These are phyloP conservation scores for Gasteruption jaculator DNA, from an alignment of 2,888 invertebrate genomes.

Conservation along the genomic window DNA sequence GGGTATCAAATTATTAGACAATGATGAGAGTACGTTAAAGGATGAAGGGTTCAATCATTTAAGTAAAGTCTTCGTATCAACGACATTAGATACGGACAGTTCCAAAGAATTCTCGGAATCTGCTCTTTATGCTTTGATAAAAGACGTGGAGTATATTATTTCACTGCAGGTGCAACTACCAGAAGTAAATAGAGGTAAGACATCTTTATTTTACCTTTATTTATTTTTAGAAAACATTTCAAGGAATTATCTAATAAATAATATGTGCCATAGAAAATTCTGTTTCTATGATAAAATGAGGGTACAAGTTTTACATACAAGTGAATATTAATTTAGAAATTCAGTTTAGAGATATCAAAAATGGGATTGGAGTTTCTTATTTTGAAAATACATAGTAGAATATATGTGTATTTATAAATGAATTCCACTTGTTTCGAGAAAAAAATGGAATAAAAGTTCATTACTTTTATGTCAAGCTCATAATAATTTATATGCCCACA, in stretches of 20 bases:
- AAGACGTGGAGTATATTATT: constrained; percentile 61
- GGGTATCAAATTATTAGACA: constrained; percentile 45
- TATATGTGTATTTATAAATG: too few species aligned
- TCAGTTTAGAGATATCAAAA: too few species aligned
- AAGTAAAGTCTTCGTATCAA: constrained; percentile 55
- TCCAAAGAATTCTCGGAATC: constrained; percentile 51
- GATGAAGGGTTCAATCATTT: constrained; percentile 45
- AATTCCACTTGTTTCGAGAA: too few species aligned
- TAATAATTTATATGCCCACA: too few species aligned
- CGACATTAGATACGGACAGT: constrained; percentile 53
- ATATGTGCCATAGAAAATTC: too few species aligned
- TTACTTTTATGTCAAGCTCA: too few species aligned
- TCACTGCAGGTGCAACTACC: constrained; percentile 63
- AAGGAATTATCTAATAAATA: neutral
- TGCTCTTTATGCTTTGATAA: constrained; percentile 55
- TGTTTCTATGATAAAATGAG: too few species aligned
- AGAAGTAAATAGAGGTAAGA: constrained; percentile 58
- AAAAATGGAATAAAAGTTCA: too few species aligned
- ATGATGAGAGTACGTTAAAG: constrained; percentile 47
- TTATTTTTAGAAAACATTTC: neutral
- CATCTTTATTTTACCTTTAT: constrained; percentile 25
- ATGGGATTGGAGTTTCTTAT: too few species aligned
- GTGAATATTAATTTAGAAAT: too few species aligned
- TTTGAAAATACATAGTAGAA: too few species aligned
- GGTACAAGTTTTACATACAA: too few species aligned